A percentile compares a stretch with the other conserved stretches of the same genome.
phyloP scores from a whole-genome alignment of 1,140 invertebrate species.

The Drosophila serrata region DNA sequence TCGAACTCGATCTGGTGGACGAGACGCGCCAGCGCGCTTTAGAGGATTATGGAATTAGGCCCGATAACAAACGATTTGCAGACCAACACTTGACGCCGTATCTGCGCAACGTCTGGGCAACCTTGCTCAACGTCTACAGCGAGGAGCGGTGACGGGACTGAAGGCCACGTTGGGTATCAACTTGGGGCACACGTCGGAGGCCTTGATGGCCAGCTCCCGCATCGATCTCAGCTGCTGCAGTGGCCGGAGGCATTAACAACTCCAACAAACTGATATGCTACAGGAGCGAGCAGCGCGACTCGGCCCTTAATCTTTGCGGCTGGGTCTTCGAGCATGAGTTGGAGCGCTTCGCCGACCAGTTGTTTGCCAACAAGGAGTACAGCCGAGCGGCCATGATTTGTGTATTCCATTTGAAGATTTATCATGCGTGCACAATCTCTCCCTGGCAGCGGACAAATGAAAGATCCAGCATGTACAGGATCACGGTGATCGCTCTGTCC shows the following conservation, averaged over 20 bases:
- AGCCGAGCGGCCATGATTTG: conserved; percentile 95
- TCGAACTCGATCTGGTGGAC: conserved; percentile 73
- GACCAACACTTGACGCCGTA: conserved; percentile 62
- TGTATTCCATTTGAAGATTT: conserved; percentile 94
- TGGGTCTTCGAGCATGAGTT: conserved; percentile 90
- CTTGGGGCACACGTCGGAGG: conserved; percentile 70
- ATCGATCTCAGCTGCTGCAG: conserved; percentile 72
- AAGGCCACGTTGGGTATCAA: conserved; percentile 88
- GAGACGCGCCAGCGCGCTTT: conserved; percentile 74
- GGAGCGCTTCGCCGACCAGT: conserved; percentile 72
- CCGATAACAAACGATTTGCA: conserved; percentile 58
- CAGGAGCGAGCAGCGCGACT: conserved; percentile 91
- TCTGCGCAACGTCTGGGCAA: conserved; percentile 74
- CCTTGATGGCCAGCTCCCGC: conserved; percentile 73
- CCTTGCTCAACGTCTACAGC: conserved; percentile 66
- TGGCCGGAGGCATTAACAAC: conserved; percentile 84
- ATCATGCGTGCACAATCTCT: conserved; percentile 94
- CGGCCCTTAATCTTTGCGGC: conserved; percentile 93
- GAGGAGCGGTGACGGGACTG: conserved; percentile 72
- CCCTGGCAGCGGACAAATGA: conserved; percentile 87
- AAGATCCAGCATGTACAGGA: conserved; percentile 86
- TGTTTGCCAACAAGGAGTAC: conserved; percentile 86
- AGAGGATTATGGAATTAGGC: conserved; percentile 70
- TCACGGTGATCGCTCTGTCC: conserved; percentile 96
- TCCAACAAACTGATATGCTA: conserved; percentile 75